Evolutionary conservation across 2,797 vertebrate species (phyloP), one percentile per base, ranked within the genome.

Genomic region (Borostomias antarcticus): DNA sequence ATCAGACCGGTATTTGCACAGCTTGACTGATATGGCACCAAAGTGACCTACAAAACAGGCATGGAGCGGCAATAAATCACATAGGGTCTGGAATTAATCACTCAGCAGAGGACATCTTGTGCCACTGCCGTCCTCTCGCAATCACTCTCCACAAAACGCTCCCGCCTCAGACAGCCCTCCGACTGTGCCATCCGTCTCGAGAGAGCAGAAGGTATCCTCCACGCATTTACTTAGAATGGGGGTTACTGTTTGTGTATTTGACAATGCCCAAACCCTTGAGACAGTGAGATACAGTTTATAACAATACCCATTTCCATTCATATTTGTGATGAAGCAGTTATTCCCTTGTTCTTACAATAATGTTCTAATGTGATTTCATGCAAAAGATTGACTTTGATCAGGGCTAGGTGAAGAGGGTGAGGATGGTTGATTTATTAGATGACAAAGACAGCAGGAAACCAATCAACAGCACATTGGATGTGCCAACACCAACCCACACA

Each of bases 41-140:
- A 86, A 86, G 84, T 90, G 88, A 90, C 89, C 88, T 88, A 89
- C 88, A 89, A 87, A 89, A 86, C 86, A 86, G 82, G 82, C 78
- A 74, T 85, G 86, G 85, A 79, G 80, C 76, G 86, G 82, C 87
- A 78, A 89, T 90, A 88, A 88, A 91, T 91, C 86, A 90, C 85
- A 82, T 82, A 70, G 79, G 80, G 77, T 77, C 72, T 79, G 79
- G 83, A 90, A 89, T 90, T 86, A 89, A 90, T 89, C 86, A 89
- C 82, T 80, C 82, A 84, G 79, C 58, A 88, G 87, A 89, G 89
- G 86, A 90, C 88, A 88, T 88, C 81, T 83, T 85, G 77, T 85
- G 83, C 87, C 81, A 83, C 73, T 5, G 71, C 80, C 70, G 85
- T 87, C 82, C 81, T 82, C 75, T 81, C 77, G 74, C 86, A 87